These are phyloP conservation scores for Aldabrachelys gigantea DNA, from an alignment of 2,113 vertebrate species.

Conservation along the genomic window DNA sequence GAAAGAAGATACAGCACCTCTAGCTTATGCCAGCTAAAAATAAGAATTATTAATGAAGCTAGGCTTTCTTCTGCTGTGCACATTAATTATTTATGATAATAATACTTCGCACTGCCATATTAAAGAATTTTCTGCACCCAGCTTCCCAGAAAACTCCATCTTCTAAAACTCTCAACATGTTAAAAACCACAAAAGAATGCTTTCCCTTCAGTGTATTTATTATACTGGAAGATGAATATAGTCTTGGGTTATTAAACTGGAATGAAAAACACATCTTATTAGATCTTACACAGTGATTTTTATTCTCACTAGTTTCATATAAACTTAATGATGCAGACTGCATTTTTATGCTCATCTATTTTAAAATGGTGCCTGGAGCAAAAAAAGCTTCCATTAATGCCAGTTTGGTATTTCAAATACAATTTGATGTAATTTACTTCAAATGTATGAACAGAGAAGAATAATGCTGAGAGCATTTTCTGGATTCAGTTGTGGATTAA, in stretches of 20 bases:
- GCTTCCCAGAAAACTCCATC: conserved; percentile 85
- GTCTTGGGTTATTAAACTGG: conserved; percentile 90
- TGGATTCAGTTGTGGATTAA: conserved; percentile 79
- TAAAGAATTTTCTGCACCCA: conserved; percentile 85
- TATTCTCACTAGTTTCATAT: conserved; percentile 90
- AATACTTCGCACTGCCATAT: conserved; percentile 84
- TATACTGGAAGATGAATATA: conserved; percentile 87
- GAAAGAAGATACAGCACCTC: conserved; percentile 84
- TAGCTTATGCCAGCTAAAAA: conserved; percentile 85
- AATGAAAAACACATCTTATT: conserved; percentile 91
- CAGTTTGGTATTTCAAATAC: conserved; percentile 90
- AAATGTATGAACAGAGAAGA: conserved; percentile 86
- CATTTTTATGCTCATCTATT: conserved; percentile 90
- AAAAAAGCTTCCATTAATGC: conserved; percentile 87
- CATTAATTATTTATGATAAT: conserved; percentile 90
- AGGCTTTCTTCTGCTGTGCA: conserved; percentile 86
- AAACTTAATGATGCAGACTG: conserved; percentile 90
- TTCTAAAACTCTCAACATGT: conserved; percentile 80
- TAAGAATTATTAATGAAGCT: conserved; percentile 90
- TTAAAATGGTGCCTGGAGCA: conserved; percentile 89
- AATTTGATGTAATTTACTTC: conserved; percentile 90
- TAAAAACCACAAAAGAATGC: conserved; percentile 83
- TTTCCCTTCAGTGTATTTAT: conserved; percentile 84
- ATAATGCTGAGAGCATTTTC: conserved; percentile 81
- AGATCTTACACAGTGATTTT: conserved; percentile 90